Percentiles rank a stretch among this genome's conserved stretches.
These are phyloP conservation scores for Pygocentrus nattereri DNA, from an alignment of 2,797 vertebrate species.

Conservation along the genomic window DNA sequence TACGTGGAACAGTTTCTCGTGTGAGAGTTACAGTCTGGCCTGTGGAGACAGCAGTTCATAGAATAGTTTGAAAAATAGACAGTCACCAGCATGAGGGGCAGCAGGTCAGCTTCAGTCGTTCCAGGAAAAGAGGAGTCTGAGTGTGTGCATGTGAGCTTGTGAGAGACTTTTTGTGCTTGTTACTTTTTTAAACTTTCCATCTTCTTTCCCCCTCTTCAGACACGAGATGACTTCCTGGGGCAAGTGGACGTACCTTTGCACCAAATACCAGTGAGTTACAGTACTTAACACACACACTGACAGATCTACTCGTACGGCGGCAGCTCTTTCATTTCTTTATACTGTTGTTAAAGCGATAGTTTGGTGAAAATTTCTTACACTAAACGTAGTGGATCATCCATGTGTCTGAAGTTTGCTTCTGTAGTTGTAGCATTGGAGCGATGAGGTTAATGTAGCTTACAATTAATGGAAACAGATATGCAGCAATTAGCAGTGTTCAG, in stretches of 20 bases:
- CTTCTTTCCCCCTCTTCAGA: slow-evolving; percentile 75
- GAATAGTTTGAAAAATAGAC: not conserved
- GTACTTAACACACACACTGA: not conserved
- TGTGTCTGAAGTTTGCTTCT: no score
- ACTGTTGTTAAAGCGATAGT: no score
- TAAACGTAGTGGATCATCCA: no score
- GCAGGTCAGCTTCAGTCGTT: not conserved
- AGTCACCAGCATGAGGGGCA: not conserved
- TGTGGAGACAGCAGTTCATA: not conserved
- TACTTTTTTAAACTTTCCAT: not conserved
- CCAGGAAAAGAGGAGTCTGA: not conserved
- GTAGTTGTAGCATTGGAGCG: no score
- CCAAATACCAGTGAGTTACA: slow-evolving; percentile 87
- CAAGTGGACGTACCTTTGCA: slow-evolving; percentile 97
- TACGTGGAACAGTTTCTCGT: not conserved
- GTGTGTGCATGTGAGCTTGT: not conserved
- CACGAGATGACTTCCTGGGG: slow-evolving; percentile 97
- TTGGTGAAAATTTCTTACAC: no score
- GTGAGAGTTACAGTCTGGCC: not conserved
- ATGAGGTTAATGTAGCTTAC: no score
- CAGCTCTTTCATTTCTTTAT: no score
- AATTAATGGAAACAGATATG: no score
- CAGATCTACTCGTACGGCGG: no score
- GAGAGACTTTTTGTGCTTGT: not conserved
- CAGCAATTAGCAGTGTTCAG: no score